Conservation (phyloP, 2,797 vertebrate species). For the Rhinatrema bivittatum region DNA sequence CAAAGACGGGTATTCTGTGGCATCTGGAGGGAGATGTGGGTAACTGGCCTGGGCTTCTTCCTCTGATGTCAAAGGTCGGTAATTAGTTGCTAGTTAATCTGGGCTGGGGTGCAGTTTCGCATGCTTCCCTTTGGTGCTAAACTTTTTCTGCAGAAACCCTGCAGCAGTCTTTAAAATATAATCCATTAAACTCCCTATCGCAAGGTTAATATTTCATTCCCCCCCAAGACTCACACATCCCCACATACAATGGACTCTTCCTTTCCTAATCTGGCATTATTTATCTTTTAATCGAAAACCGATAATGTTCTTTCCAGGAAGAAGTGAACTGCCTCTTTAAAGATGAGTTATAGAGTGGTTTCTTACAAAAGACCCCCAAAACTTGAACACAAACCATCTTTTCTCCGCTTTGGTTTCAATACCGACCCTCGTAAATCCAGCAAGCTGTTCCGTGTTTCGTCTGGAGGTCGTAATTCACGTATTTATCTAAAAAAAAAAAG, state of each 20-base stretch:
- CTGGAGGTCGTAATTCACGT: conserved; percentile 1
- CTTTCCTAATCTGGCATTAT: background rate
- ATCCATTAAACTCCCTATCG: conserved; percentile 2
- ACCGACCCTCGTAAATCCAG: background rate
- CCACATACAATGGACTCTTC: background rate
- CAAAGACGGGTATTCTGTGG: too few relatives aligned
- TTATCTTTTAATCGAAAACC: conserved; percentile 2
- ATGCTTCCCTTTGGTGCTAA: too few relatives aligned
- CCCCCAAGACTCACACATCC: too few relatives aligned
- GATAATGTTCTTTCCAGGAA: conserved; percentile 4
- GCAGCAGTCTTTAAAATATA: conserved; percentile 14
- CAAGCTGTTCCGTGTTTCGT: background rate
- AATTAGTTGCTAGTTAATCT: too few relatives aligned
- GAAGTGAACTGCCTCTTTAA: background rate
- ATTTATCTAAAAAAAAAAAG: background rate
- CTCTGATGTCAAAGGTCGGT: too few relatives aligned
- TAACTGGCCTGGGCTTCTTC: too few relatives aligned
- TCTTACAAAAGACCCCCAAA: background rate
- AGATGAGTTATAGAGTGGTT: conserved; percentile 3
- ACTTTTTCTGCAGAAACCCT: background rate
- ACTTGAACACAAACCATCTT: background rate
- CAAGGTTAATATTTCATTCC: background rate
- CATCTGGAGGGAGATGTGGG: too few relatives aligned
- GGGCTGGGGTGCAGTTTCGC: too few relatives aligned
- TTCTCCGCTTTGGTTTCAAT: background rate